Conservation (phyloP, 2,113 vertebrate species). For the Pleuronectes platessa region DNA sequence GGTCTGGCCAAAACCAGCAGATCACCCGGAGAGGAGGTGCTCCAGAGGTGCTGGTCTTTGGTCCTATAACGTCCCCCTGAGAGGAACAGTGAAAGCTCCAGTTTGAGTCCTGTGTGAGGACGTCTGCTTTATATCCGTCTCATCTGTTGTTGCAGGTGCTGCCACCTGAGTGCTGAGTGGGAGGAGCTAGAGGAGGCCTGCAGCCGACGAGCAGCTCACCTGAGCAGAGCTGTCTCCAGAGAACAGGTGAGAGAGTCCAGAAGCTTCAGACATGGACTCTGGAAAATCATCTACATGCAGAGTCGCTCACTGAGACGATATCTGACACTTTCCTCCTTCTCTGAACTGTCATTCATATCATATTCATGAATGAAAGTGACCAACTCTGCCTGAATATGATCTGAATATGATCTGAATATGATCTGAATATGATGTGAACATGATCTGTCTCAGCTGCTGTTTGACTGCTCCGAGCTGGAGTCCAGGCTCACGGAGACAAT, state of each 20-base stretch:
- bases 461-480: slow-evolving; percentile 87
- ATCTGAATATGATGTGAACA: no score
- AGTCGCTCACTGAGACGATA: no score
- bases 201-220: slow-evolving; percentile 74
- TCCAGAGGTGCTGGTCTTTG: slow-evolving; percentile 66
- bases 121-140: neutral
- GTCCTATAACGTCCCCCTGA: neutral
- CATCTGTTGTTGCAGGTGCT: slow-evolving; percentile 46
- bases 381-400: neutral
- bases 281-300: no score
- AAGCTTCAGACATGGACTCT: neutral
- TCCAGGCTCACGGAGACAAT: slow-evolving; percentile 82
- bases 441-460: slow-evolving; percentile 80
- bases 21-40: slow-evolving; percentile 76
- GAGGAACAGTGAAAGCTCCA: neutral
- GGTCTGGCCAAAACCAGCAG: slow-evolving; percentile 72
- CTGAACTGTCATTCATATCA: neutral
- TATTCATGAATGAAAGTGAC: neutral
- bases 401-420: neutral
- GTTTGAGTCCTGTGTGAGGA: neutral
- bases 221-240: slow-evolving; percentile 82
- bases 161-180: slow-evolving; percentile 83
- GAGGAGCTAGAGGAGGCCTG: slow-evolving; percentile 84
- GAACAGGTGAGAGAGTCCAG: slow-evolving; percentile 83
- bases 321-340: no score